These are phyloP conservation scores for Leptonema lineaticorne DNA, from an alignment of 1,140 invertebrate genomes.

Conservation along the genomic window DNA sequence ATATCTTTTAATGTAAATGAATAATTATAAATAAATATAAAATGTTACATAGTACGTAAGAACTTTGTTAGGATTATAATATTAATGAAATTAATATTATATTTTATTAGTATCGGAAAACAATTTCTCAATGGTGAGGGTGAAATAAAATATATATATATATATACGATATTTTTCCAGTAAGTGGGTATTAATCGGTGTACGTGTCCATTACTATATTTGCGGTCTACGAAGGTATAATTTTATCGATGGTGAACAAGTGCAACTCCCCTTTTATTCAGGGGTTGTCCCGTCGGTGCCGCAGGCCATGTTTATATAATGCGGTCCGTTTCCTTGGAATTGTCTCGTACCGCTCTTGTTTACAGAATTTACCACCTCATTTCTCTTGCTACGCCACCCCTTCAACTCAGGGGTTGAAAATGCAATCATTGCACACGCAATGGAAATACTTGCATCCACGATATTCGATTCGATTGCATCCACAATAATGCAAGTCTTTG, in stretches of 20 bases:
- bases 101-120: too few relatives aligned
- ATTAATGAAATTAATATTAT: too few relatives aligned
- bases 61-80: too few relatives aligned
- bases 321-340: slow-evolving; percentile 11
- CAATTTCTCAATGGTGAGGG: too few relatives aligned
- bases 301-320: slow-evolving; percentile 26
- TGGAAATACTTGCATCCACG: not conserved
- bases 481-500: not conserved
- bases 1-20: too few relatives aligned
- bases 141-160: not conserved
- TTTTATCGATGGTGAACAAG: not conserved
- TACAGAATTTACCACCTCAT: slow-evolving; percentile 24
- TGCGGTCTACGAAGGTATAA: not conserved
- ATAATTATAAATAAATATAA: too few relatives aligned
- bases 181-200: too few relatives aligned
- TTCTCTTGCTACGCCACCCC: slow-evolving; percentile 6
- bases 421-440: slow-evolving; percentile 22
- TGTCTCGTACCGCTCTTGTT: slow-evolving; percentile 17
- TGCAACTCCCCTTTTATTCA: not conserved
- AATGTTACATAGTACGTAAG: too few relatives aligned
- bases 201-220: not conserved
- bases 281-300: not conserved
- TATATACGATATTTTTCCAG: not conserved
- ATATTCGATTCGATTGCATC: not conserved
- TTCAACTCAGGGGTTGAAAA: too few relatives aligned